Evolutionary conservation across 2,113 vertebrate species (phyloP).

Genomic region (Sprattus sprattus): DNA sequence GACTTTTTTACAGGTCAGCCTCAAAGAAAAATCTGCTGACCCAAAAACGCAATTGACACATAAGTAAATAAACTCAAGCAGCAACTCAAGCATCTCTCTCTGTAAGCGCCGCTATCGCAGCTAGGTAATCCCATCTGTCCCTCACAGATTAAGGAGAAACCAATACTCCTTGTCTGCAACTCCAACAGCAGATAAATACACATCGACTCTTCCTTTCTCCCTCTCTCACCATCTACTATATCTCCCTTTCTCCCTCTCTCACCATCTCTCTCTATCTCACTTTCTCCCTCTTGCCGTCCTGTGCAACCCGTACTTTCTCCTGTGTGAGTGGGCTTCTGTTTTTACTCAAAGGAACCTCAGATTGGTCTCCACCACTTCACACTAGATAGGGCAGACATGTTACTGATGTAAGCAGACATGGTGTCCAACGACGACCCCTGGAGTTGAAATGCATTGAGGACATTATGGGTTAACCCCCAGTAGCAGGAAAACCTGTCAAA

Average conservation of each 20-base stretch:
- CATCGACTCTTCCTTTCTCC: neutral
- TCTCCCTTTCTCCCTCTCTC: neutral
- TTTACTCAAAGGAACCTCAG: too few relatives aligned
- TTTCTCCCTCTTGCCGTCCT: slow-evolving; percentile 5
- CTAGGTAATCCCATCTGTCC: slow-evolving; percentile 18
- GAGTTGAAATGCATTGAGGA: neutral
- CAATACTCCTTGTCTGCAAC: slow-evolving; percentile 19
- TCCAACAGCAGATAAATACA: neutral
- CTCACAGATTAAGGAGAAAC: slow-evolving; percentile 33
- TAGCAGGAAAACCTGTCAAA: neutral
- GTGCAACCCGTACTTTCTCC: neutral
- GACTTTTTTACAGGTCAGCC: too few relatives aligned
- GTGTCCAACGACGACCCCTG: neutral
- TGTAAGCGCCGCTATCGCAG: slow-evolving; percentile 5
- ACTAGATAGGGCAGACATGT: neutral
- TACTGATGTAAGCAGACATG: neutral
- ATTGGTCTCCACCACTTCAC: neutral
- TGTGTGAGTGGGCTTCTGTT: too few relatives aligned
- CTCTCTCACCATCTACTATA: neutral
- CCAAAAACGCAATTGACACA: neutral
- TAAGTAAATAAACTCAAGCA: slow-evolving; percentile 9
- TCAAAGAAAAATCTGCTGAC: neutral
- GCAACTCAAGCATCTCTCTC: slow-evolving; percentile 20
- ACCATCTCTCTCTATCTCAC: neutral
- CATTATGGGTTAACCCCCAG: too few relatives aligned